A percentile compares a stretch with the other conserved stretches of the same genome.
These are phyloP conservation scores for Bos indicus DNA, from an alignment of 2,113 vertebrate genomes.

Conservation along the genomic window DNA sequence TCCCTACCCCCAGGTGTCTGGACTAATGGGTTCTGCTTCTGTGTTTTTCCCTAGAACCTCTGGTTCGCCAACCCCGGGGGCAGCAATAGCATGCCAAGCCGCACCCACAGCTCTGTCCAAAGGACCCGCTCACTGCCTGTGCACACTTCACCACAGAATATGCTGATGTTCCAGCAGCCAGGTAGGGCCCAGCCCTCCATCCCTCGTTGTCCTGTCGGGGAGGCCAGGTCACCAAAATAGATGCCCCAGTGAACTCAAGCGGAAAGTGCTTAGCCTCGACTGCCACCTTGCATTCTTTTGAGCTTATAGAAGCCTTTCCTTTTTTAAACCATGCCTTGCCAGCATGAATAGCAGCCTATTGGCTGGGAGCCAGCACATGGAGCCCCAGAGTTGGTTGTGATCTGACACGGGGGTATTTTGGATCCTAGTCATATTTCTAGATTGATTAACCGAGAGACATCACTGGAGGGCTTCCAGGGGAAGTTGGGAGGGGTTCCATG, in stretches of 20 bases:
- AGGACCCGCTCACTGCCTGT: conserved; percentile 97
- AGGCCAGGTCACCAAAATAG: not conserved
- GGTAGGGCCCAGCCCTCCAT: conserved; percentile 74
- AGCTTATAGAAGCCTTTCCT: conserved; percentile 38
- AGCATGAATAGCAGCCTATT: conserved; percentile 25
- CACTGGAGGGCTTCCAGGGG: not conserved
- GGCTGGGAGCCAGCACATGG: conserved; percentile 59
- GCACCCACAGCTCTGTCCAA: conserved; percentile 97
- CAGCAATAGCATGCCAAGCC: conserved; percentile 98
- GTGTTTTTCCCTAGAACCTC: conserved; percentile 85
- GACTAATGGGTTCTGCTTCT: not conserved
- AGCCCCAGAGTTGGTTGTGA: not conserved
- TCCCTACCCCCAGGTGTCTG: not conserved
- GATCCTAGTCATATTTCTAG: conserved; percentile 46
- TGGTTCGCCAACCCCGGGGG: conserved; percentile 99
- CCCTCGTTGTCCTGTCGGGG: accelerated
- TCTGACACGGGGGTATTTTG: not conserved
- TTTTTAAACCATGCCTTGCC: conserved; percentile 49
- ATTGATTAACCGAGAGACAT: conserved; percentile 28
- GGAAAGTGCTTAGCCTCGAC: conserved; percentile 35
- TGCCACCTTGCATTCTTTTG: conserved; percentile 18
- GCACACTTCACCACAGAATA: conserved; percentile 93
- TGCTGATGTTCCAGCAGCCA: conserved; percentile 95
- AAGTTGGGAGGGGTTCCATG: not conserved
- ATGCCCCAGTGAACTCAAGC: not conserved